A percentile compares a stretch with the other conserved stretches of the same genome.
Evolutionary conservation across 2,888 invertebrate genomes (phyloP).

Genomic region (Apamea anceps): DNA sequence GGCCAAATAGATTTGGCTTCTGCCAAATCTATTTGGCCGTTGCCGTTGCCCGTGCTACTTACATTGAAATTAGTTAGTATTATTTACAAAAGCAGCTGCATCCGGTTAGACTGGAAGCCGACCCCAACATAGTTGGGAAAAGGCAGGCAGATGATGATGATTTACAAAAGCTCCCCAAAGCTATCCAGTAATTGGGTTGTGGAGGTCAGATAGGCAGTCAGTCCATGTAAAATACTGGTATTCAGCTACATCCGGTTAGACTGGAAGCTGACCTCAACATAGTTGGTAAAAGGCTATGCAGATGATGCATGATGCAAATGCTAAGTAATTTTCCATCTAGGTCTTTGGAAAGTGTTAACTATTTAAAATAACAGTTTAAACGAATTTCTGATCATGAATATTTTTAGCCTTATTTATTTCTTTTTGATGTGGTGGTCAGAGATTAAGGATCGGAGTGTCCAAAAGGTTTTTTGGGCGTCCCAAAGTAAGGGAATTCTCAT

Average conservation of each 20-base stretch:
- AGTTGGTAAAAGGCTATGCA: not conserved
- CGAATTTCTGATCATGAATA: conserved; percentile 8
- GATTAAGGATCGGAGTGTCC: no score
- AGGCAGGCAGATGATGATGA: no score
- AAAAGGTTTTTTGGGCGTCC: not conserved
- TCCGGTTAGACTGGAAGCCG: no score
- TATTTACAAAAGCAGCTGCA: not conserved
- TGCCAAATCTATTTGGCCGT: no score
- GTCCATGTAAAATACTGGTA: not conserved
- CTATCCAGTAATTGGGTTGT: not conserved
- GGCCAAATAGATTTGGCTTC: not conserved
- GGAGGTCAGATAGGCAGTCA: not conserved
- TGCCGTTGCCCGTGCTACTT: no score
- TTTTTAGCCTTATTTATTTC: conserved; percentile 9
- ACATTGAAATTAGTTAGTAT: no score
- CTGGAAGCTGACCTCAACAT: not conserved
- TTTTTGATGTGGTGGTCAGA: not conserved
- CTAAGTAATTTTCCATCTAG: not conserved
- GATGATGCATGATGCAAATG: not conserved
- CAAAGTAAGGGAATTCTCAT: not conserved
- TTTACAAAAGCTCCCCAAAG: not conserved
- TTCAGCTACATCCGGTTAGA: not conserved
- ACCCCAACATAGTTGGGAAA: no score
- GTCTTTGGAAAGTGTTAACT: conserved; percentile 46
- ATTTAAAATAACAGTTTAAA: conserved; percentile 13